Evolutionary conservation across 2,888 invertebrate species (phyloP).

Genomic region (Eristalinus sepulchralis): DNA sequence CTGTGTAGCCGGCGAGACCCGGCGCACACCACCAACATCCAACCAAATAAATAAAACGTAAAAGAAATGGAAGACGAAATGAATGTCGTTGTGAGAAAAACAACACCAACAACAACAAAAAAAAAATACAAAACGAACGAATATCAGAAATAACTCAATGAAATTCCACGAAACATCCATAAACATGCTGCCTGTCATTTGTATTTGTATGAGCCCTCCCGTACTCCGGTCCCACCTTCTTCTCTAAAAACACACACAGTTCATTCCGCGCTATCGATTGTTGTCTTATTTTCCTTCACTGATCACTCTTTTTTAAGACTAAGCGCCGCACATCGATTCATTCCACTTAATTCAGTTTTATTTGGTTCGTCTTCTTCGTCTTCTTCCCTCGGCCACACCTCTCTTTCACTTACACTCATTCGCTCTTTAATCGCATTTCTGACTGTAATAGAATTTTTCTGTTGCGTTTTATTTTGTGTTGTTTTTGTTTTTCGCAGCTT

Average conservation of each 20-base stretch:
- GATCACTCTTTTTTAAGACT: constrained; percentile 12
- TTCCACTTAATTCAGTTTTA: constrained; percentile 12
- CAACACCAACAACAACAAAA: constrained; percentile 13
- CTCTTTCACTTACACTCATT: neutral
- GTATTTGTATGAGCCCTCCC: constrained; percentile 6
- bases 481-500: constrained; percentile 28
- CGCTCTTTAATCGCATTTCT: neutral
- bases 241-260: neutral
- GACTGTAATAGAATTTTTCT: neutral
- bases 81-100: constrained; percentile 34
- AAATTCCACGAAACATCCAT: constrained; percentile 63
- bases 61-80: constrained; percentile 27
- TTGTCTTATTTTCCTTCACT: constrained; percentile 11
- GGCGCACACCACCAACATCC: neutral
- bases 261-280: constrained; percentile 3
- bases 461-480: neutral
- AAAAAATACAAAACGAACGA: neutral
- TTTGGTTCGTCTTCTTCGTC: neutral
- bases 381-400: neutral
- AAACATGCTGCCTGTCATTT: constrained; percentile 57
- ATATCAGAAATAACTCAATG: constrained; percentile 59
- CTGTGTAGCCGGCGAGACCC: neutral
- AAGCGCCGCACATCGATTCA: constrained; percentile 35
- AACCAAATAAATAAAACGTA: neutral
- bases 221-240: neutral